Base-by-base conservation (phyloP, 2,113 vertebrate species). In the Brachyistius frenatus region DNA sequence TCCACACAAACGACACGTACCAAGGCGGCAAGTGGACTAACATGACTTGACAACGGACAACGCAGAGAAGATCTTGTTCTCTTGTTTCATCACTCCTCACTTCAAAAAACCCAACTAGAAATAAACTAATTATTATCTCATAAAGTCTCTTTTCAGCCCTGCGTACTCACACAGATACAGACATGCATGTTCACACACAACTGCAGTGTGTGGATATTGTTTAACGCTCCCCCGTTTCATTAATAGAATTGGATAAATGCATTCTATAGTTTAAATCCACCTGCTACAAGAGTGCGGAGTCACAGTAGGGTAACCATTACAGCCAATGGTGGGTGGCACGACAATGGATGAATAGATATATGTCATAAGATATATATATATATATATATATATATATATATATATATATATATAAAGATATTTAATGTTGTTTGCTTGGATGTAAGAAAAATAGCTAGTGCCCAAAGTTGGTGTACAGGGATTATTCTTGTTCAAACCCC, bases 371-470 rank as follows among this genome's bases (percentile, higher is more conserved):
- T 23, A 23, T 23, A 23, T 23, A 23, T 23, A 23, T 23, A 23
- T 23, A 23, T 23, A 23, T 23, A 23, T 23, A 23, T 1, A 23
- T 23, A 23, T 23, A 23, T 23, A 23, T 23, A 23, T 23, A 23
- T 23, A 23, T 23, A 23, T 23, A 23, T 23, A 23, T 23, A 23
- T 23, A 23, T 23, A 23, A 23, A 23, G 23, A 23, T 1, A 80
- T 81, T 82, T 76, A 71, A 66, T 35, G 30, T 64, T 73, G 70
- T 76, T 84, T 90, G 53, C 65, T 61, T 66, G 23, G 61, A 78
- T 68, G 9, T 63, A 81, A 79, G 66, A 75, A 67, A 82, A 88
- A 74, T 65, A 63, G 66, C 73, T 33, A 10, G 47, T 58, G 49
- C 52, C 16, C 62, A 15, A 62, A 78, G 37, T 85, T 70, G 41